phyloP scores from a whole-genome alignment of 2,888 invertebrate species.

The Heliconius cydno region DNA sequence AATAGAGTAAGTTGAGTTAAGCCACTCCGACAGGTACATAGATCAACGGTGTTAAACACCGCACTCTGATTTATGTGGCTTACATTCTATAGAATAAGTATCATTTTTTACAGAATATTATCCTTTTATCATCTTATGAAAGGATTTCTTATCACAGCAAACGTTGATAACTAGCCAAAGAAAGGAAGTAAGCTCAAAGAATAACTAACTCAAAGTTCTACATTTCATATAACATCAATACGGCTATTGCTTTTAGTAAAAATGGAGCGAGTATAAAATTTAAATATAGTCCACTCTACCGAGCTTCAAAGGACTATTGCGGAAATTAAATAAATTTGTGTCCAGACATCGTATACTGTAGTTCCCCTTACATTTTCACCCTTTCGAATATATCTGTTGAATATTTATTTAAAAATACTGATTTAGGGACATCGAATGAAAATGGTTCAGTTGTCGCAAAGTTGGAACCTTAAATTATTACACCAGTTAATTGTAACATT shows the following conservation, averaged over 20 bases:
- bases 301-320: slow-evolving; percentile 29
- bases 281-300: slow-evolving; percentile 15
- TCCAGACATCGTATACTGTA: slow-evolving; percentile 36
- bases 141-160: neutral
- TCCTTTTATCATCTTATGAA: too few species aligned
- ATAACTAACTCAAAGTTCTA: neutral
- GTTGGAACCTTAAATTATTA: too few species aligned
- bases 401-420: slow-evolving; percentile 8
- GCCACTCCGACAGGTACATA: too few species aligned
- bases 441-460: too few species aligned
- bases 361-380: slow-evolving; percentile 15
- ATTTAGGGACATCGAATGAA: neutral
- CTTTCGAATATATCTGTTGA: slow-evolving; percentile 1
- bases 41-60: too few species aligned
- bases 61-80: too few species aligned
- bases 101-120: too few species aligned
- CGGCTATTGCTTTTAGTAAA: neutral
- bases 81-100: too few species aligned
- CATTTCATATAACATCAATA: slow-evolving; percentile 4
- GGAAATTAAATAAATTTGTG: slow-evolving; percentile 51
- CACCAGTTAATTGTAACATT: too few species aligned
- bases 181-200: too few species aligned
- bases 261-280: slow-evolving; percentile 14
- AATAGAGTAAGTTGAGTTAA: too few species aligned
- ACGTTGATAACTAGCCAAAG: neutral